Evolutionary conservation across 2,113 vertebrate genomes (phyloP), one percentile per base, ranked within the genome.

Genomic region (Notarius lentiginosus): DNA sequence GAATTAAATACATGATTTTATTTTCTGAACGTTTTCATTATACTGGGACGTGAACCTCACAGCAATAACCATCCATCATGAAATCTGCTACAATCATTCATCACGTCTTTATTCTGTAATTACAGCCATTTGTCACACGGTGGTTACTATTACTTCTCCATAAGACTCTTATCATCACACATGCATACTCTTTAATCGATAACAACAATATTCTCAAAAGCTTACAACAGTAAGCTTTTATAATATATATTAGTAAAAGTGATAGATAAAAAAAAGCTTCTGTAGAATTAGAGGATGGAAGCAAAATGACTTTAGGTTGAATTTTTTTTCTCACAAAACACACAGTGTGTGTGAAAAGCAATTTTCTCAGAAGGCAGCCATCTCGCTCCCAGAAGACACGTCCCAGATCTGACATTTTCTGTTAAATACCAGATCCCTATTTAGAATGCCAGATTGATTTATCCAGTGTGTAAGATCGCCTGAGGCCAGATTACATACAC

Each of bases 341-440:
- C 70, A 73, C 34, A n/a, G 3, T 83, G 47, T 65, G 60, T 65
- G 70, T 73, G 79, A 56, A 79, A 88, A 68, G 41, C 27, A 77
- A 18, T 20, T 8, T 49, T 9, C 10, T 53, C 68, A 11, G 4
- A 73, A 53, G 72, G 24, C 58, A 68, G 56, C 24, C 24, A 34
- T 49, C 22, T 51, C 14, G 0, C 30, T 63, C 85, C 47, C 81
- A 18, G 65, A 56, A 68, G 65, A 51, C 73, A 27, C 83, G 18
- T 84, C 24, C 88, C 49, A 34, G 18, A 87, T 81, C 82, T 84
- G 58, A 87, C 82, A 34, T 66, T 89, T 68, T 75, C n/a, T 9
- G 11, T 58, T 22, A 73, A 87, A 89, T 51, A 82, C 17, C 88
- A 87, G 49, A 60, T 80, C 79, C 6, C 63, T 72, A 14, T 84